Percentiles rank a stretch among this genome's conserved stretches.
phyloP scores from a whole-genome alignment of 2,888 invertebrate genomes.

The Parnassius orleans region DNA sequence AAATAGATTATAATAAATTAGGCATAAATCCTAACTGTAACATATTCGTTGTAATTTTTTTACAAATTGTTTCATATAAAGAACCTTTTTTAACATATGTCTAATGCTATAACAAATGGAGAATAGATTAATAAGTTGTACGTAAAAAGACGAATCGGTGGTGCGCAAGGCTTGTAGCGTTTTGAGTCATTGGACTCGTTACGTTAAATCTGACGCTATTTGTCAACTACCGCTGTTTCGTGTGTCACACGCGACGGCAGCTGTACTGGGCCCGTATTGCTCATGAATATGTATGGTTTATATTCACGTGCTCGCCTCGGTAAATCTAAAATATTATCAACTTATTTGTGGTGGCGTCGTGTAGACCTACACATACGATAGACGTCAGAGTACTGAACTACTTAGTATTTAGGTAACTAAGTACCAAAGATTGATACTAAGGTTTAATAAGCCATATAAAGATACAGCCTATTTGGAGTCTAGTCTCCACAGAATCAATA shows the following conservation, averaged over 20 bases:
- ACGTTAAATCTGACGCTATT: constrained; percentile 44
- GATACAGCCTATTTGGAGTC: too few relatives aligned
- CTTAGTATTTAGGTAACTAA: background rate
- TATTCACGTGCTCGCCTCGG: constrained; percentile 19
- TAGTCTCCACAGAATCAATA: too few relatives aligned
- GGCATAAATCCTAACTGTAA: too few relatives aligned
- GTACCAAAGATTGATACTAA: too few relatives aligned
- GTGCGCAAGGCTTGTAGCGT: constrained; percentile 37
- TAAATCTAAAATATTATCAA: constrained; percentile 22
- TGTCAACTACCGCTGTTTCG: constrained; percentile 43
- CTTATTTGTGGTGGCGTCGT: constrained; percentile 14
- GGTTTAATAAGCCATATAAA: too few relatives aligned
- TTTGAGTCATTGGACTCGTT: constrained; percentile 50
- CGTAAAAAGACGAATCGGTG: constrained; percentile 33
- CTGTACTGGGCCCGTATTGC: constrained; percentile 9
- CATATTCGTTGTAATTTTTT: too few relatives aligned
- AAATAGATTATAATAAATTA: too few relatives aligned
- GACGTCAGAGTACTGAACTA: background rate
- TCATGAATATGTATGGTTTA: constrained; percentile 26
- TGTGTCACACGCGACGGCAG: constrained; percentile 28
- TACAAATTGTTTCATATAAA: too few relatives aligned
- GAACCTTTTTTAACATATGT: too few relatives aligned
- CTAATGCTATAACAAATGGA: background rate
- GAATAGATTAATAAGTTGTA: constrained; percentile 26
- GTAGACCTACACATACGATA: background rate